Base-by-base conservation (phyloP, 2,797 vertebrate genomes). In the Pseudochromis fuscus region DNA sequence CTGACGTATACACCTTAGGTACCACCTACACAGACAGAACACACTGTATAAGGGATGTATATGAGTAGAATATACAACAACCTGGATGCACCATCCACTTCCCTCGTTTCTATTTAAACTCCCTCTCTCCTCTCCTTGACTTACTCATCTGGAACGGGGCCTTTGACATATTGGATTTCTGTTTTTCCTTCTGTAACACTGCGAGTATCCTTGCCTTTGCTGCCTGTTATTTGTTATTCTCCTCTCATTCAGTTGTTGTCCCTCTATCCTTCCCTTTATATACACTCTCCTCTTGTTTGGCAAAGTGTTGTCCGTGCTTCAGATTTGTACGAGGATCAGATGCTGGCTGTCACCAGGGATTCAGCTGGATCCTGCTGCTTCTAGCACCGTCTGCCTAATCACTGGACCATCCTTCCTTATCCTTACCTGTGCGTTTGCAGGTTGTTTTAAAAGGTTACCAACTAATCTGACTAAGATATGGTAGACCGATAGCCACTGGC, bases 111-210 rank as follows among this genome's bases (percentile, higher is more conserved):
- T 35, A 21, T 72, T 49, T 35, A 52, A 44, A 30, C 59, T 61
- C 51, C 23, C 30, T 57, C 40, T 52, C 38, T 78, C 51, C 31
- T 59, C 12, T 53, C 37, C 60, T 66, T 70, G 45, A 77, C 59
- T 52, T 66, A 49, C 50, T 68, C 24, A 19, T 66, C 44, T 75
- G 59, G 19, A 77, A 51, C 40, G 25, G 28, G 23, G n/a, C 28
- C 44, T 84, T 73, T 77, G 75, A 82, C 62, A 49, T 28, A 31
- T 62, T 75, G 42, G 23, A 75, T 79, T 67, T 74, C 50, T 74
- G 35, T 21, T 59, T 72, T 67, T 72, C 31, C 31, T 40, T 62
- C 37, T 57, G 35, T 28, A 7, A 46, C 35, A 58, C 24, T 24
- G 57, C 21, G 78, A 50, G n/a, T 60, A 53, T 13, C 15, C 33